These are phyloP conservation scores for Semicossyphus pulcher DNA, from an alignment of 2,113 vertebrate species.

Conservation along the genomic window DNA sequence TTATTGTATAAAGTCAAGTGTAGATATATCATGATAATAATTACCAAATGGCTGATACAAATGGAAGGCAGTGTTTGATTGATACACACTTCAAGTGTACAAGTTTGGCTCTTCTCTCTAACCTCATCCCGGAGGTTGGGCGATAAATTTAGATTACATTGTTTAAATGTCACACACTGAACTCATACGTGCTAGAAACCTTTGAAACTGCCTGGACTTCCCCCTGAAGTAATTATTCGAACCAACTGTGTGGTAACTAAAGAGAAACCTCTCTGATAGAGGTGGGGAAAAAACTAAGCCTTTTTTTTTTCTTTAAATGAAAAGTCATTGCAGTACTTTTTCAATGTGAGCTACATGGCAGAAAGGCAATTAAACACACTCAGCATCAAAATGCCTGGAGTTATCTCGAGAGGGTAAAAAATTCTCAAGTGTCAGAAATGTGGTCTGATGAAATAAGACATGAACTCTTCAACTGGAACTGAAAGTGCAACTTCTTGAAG, in stretches of 20 bases:
- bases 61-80: background rate
- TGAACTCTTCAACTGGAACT: slow-evolving; percentile 32
- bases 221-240: background rate
- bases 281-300: too few species aligned
- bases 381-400: background rate
- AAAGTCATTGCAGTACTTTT: background rate
- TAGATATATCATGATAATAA: too few species aligned
- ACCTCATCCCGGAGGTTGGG: too few species aligned
- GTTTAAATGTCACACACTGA: too few species aligned
- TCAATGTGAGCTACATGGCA: background rate
- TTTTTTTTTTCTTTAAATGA: too few species aligned
- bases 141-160: too few species aligned
- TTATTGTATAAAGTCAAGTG: too few species aligned
- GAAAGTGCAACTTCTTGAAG: slow-evolving; percentile 41
- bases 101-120: too few species aligned
- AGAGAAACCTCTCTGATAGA: background rate
- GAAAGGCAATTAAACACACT: background rate
- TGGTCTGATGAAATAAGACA: slow-evolving; percentile 15
- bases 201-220: background rate
- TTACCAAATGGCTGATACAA: too few species aligned
- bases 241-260: background rate
- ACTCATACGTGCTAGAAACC: background rate
- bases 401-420: background rate
- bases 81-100: background rate
- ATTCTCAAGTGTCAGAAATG: background rate